A percentile compares a stretch with the other conserved stretches of the same genome.
Conservation (phyloP, 1,140 invertebrate genomes). For the Zaprionus inermis region DNA sequence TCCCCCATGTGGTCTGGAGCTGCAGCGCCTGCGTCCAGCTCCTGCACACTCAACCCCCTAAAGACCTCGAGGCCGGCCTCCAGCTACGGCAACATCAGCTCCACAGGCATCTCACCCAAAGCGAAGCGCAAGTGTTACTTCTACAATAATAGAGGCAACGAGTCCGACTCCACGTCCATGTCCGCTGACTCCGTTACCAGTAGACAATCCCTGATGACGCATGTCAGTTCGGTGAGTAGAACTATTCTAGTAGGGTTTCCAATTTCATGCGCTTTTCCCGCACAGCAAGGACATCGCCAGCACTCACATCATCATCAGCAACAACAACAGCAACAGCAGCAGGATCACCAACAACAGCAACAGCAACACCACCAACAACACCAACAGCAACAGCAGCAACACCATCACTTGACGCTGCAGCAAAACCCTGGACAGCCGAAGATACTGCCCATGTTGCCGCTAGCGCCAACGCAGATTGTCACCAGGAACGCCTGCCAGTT, state of each 20-base stretch:
- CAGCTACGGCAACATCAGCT: constrained; percentile 79
- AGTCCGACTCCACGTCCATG: constrained; percentile 88
- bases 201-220: constrained; percentile 85
- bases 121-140: constrained; percentile 76
- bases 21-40: constrained; percentile 38
- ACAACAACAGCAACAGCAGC: constrained; percentile 59
- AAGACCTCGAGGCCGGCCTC: constrained; percentile 84
- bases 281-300: constrained; percentile 66
- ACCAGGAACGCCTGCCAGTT: constrained; percentile 65
- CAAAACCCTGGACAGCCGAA: constrained; percentile 50
- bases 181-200: constrained; percentile 89
- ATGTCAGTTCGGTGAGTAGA: constrained; percentile 84
- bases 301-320: constrained; percentile 54
- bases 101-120: constrained; percentile 74
- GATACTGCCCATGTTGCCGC: constrained; percentile 64
- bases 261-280: not conserved
- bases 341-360: constrained; percentile 49
- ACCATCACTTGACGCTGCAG: constrained; percentile 52
- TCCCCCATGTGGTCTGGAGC: constrained; percentile 70
- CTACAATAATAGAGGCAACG: constrained; percentile 76
- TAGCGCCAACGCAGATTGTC: constrained; percentile 58
- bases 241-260: not conserved
- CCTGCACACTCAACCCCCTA: constrained; percentile 62
- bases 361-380: constrained; percentile 55
- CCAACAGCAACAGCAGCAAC: constrained; percentile 40